These are phyloP conservation scores for Tyto alba DNA, from an alignment of 2,113 vertebrate genomes.

Conservation along the genomic window DNA sequence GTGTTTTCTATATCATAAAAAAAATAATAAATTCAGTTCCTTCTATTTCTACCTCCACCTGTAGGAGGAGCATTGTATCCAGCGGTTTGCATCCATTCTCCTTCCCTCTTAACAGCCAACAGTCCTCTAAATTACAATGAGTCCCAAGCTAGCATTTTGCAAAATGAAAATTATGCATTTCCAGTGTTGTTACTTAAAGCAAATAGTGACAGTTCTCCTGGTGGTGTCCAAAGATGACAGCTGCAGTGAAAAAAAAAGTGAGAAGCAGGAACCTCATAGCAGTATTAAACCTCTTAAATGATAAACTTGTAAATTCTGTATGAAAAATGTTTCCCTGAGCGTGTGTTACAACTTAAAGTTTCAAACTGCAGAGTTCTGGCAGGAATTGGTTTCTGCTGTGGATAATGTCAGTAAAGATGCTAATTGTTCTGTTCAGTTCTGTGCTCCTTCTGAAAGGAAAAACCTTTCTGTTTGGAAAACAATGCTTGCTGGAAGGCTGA, in stretches of 20 bases:
- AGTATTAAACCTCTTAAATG: conserved; percentile 72
- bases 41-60: not conserved
- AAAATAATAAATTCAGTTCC: not conserved
- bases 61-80: not conserved
- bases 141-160: not conserved
- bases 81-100: not conserved
- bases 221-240: conserved; percentile 46
- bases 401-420: conserved; percentile 68
- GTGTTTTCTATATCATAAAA: not conserved
- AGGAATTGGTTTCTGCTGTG: conserved; percentile 79
- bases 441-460: not conserved
- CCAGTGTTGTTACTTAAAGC: not conserved
- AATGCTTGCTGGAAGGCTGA: not conserved
- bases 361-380: conserved; percentile 70
- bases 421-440: conserved; percentile 24
- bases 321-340: conserved; percentile 68
- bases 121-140: not conserved
- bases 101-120: not conserved
- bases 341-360: conserved; percentile 72
- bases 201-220: conserved; percentile 36
- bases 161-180: not conserved
- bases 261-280: conserved; percentile 14
- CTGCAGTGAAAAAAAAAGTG: conserved; percentile 27
- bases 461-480: not conserved
- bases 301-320: conserved; percentile 73